Evolutionary conservation across 2,113 vertebrate genomes (phyloP).

Genomic region (Cynocephalus volans): DNA sequence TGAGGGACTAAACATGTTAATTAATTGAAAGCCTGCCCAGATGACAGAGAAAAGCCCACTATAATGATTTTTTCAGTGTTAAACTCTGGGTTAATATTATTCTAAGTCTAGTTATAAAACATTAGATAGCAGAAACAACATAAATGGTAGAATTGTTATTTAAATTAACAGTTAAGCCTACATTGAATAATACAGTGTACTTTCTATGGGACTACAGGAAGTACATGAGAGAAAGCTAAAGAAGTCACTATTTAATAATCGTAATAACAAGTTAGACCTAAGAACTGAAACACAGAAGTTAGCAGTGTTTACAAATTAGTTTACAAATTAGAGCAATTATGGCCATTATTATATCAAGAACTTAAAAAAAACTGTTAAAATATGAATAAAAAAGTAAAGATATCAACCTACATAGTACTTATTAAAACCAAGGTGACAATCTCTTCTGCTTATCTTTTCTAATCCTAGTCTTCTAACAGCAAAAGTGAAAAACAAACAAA

Average conservation of each 20-base stretch:
- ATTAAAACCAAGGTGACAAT: background rate
- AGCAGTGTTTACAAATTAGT: background rate
- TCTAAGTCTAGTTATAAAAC: background rate
- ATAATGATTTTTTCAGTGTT: constrained; percentile 27
- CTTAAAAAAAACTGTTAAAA: constrained; percentile 17
- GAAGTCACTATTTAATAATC: background rate
- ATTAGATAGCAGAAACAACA: background rate
- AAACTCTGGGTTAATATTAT: constrained; percentile 19
- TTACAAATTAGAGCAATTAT: background rate
- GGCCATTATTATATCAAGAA: background rate
- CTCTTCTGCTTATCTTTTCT: background rate
- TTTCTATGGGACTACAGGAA: background rate
- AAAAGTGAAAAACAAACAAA: background rate
- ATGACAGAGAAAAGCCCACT: background rate
- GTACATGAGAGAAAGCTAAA: background rate
- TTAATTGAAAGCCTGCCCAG: background rate
- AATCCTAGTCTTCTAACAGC: background rate
- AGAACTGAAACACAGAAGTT: background rate
- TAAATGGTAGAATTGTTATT: background rate
- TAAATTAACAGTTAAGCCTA: background rate
- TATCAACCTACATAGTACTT: background rate
- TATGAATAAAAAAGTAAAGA: background rate
- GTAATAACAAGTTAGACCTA: background rate
- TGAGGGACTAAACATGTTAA: constrained; percentile 31
- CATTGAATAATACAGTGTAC: background rate